Conservation (phyloP, 1,140 invertebrate species). For the Agrilus planipennis region DNA sequence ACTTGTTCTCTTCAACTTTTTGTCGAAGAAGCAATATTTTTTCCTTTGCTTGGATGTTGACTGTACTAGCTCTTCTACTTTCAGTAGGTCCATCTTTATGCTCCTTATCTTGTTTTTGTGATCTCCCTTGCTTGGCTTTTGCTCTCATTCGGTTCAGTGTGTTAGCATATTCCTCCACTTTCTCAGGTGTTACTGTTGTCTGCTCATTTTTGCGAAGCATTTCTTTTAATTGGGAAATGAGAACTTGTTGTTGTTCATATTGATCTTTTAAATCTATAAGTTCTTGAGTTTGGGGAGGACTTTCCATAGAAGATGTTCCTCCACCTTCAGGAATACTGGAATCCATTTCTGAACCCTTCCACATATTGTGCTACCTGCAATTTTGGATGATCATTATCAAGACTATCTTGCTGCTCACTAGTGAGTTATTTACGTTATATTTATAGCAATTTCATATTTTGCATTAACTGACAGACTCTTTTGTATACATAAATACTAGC, state of each 20-base stretch:
- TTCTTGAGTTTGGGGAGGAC: slow-evolving; percentile 16
- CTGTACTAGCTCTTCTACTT: slow-evolving; percentile 10
- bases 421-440: no score
- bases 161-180: slow-evolving; percentile 32
- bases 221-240: slow-evolving; percentile 31
- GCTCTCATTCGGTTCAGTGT: slow-evolving; percentile 26
- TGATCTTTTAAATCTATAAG: slow-evolving; percentile 29
- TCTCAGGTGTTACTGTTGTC: slow-evolving; percentile 27
- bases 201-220: slow-evolving; percentile 32
- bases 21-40: slow-evolving; percentile 38
- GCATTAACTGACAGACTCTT: no score
- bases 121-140: slow-evolving; percentile 24
- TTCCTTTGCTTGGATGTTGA: slow-evolving; percentile 33
- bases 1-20: slow-evolving; percentile 39
- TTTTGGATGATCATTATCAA: no score
- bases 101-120: slow-evolving; percentile 16
- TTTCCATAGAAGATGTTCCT: slow-evolving; percentile 6
- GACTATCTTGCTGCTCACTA: no score
- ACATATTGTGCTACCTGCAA: slow-evolving; percentile 20
- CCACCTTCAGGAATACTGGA: slow-evolving; percentile 20
- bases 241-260: slow-evolving; percentile 29
- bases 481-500: no score
- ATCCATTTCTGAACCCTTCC: slow-evolving; percentile 21
- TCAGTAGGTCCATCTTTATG: slow-evolving; percentile 4
- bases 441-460: no score